Evolutionary conservation across 2,113 vertebrate species (phyloP).

Genomic region (Eubucco bourcierii): DNA sequence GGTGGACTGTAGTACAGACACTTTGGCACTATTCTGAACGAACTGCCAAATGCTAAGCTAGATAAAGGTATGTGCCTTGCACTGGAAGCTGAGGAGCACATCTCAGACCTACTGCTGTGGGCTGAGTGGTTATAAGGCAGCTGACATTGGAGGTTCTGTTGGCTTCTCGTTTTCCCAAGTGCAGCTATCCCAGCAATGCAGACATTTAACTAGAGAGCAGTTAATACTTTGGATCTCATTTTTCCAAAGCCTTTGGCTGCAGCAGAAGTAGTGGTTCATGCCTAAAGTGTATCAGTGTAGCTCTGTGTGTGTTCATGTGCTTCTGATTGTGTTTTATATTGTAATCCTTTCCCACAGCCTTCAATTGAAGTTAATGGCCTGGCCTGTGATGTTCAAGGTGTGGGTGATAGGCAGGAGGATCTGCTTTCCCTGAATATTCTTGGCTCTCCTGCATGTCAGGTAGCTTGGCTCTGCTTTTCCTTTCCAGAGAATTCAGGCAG

Average conservation of each 20-base stretch:
- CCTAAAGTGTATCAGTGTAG: rapidly evolving
- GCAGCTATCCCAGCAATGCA: background rate
- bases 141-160: background rate
- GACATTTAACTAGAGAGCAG: background rate
- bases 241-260: background rate
- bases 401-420: background rate
- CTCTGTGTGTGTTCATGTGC: background rate
- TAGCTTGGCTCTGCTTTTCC: background rate
- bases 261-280: background rate
- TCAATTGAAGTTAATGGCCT: too few relatives aligned
- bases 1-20: background rate
- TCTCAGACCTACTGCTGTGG: background rate
- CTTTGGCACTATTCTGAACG: rapidly evolving
- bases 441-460: background rate
- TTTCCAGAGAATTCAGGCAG: background rate
- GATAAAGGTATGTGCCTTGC: background rate
- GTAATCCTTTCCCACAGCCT: background rate
- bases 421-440: background rate
- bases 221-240: background rate
- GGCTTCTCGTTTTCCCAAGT: background rate
- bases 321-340: background rate
- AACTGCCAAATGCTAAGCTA: background rate
- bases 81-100: background rate
- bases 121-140: background rate
- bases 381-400: background rate